These are phyloP conservation scores for Pollenia griseotomentosa DNA, from an alignment of 2,888 invertebrate genomes.

Conservation along the genomic window DNA sequence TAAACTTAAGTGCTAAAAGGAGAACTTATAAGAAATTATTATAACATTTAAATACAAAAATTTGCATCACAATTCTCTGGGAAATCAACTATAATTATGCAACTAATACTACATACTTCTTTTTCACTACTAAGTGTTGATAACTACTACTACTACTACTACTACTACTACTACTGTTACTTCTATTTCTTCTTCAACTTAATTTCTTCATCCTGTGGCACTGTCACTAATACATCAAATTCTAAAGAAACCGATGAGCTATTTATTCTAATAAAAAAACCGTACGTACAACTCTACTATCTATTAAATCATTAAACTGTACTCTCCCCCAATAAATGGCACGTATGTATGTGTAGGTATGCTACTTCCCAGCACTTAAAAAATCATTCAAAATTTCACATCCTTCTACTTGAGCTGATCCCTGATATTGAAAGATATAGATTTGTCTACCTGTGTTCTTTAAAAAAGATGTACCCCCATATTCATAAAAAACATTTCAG, in stretches of 20 bases:
- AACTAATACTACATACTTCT: constrained; percentile 37
- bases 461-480: no score
- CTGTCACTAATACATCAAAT: constrained; percentile 33
- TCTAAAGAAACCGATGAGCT: constrained; percentile 44
- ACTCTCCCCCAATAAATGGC: constrained; percentile 31
- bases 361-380: constrained; percentile 38
- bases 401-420: constrained; percentile 14
- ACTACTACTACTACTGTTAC: constrained; percentile 22
- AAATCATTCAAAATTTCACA: constrained; percentile 14
- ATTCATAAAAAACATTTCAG: no score
- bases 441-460: background rate
- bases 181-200: constrained; percentile 53
- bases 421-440: background rate
- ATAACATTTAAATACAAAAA: background rate
- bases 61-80: constrained; percentile 38
- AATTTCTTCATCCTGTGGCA: constrained; percentile 40
- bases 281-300: constrained; percentile 46
- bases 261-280: constrained; percentile 35
- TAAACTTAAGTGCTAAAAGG: background rate
- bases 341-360: constrained; percentile 39
- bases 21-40: background rate
- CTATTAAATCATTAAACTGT: constrained; percentile 37
- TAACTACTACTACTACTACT: constrained; percentile 35
- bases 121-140: constrained; percentile 42
- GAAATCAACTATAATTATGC: constrained; percentile 46